Evolutionary conservation across 1,140 invertebrate species (phyloP).

Genomic region (Drosophila bocqueti): DNA sequence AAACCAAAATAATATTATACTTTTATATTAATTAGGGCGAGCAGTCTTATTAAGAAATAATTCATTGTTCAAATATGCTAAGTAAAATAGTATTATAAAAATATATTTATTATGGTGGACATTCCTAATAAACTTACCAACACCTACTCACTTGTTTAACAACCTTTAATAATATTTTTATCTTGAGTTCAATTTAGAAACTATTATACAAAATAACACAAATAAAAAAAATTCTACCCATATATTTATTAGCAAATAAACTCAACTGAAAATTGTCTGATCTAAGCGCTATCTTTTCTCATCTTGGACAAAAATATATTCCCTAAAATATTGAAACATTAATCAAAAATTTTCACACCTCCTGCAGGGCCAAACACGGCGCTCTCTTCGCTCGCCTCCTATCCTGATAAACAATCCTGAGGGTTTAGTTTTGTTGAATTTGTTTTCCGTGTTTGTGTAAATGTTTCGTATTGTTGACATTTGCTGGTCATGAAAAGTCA

Average conservation of each 20-base stretch:
- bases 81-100: not conserved
- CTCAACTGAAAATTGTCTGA: conserved; percentile 1
- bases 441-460: conserved; percentile 54
- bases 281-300: not conserved
- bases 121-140: not conserved
- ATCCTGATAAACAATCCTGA: conserved; percentile 55
- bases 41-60: not conserved
- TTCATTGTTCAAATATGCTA: not conserved
- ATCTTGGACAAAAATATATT: conserved; percentile 18
- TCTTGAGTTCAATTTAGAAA: not conserved
- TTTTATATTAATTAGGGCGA: not conserved
- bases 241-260: not conserved
- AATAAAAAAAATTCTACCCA: not conserved
- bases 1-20: not conserved
- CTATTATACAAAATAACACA: no score
- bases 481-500: conserved; percentile 83
- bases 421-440: conserved; percentile 61
- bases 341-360: conserved; percentile 82
- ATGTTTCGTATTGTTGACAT: conserved; percentile 79
- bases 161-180: not conserved
- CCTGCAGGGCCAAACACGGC: conserved; percentile 28
- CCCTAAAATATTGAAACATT: conserved; percentile 56
- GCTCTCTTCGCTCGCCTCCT: conserved; percentile 10
- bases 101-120: not conserved
- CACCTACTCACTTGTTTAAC: not conserved